Evolutionary conservation across 2,797 vertebrate genomes (phyloP).

Genomic region (Hydrophis major): DNA sequence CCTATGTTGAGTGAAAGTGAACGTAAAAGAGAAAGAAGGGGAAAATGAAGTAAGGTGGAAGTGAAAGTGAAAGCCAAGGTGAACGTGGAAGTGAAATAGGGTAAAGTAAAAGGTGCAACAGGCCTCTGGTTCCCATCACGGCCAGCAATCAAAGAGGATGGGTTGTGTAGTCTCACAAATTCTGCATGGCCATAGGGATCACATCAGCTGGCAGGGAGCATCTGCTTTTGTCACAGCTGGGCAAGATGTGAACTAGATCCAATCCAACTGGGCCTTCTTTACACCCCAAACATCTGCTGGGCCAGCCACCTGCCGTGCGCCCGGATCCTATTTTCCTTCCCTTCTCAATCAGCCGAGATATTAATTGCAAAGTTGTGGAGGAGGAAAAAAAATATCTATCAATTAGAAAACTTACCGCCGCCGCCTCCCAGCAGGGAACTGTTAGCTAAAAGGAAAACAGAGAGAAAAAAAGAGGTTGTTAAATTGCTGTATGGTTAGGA

Average conservation of each 20-base stretch:
- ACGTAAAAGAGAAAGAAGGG: too few relatives aligned
- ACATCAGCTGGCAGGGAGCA: neutral
- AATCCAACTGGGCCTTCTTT: too few relatives aligned
- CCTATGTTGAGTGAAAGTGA: too few relatives aligned
- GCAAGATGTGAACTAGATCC: neutral
- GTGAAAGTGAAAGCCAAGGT: neutral
- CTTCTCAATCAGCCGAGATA: neutral
- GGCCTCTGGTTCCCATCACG: neutral
- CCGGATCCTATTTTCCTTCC: neutral
- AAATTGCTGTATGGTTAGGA: neutral
- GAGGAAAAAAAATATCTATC: neutral
- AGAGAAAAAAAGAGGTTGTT: conserved; percentile 5
- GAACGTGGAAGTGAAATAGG: neutral
- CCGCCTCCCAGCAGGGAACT: conserved; percentile 70
- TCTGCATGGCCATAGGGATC: neutral
- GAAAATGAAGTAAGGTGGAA: too few relatives aligned
- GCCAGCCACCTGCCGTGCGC: neutral
- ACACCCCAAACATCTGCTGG: neutral
- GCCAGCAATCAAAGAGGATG: neutral
- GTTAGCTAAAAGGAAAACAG: conserved; percentile 66
- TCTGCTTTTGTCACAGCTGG: neutral
- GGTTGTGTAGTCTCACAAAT: neutral
- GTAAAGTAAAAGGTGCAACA: neutral
- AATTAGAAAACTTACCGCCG: conserved; percentile 62
- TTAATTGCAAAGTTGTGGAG: neutral